phyloP scores from a whole-genome alignment of 2,888 invertebrate species.

The Orthosia gracilis region DNA sequence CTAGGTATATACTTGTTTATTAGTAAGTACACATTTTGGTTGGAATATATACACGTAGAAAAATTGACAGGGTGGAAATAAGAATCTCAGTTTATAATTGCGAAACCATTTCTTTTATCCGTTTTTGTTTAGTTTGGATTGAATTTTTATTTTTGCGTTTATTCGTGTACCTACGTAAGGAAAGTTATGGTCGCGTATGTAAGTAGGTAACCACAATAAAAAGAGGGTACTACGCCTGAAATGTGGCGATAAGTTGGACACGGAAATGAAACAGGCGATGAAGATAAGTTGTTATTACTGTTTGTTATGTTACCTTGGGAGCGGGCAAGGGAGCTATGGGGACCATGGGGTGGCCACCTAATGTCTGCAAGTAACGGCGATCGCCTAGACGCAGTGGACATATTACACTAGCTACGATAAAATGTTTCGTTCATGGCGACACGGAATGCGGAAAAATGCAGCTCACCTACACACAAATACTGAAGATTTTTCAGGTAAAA shows the following conservation, averaged over 20 bases:
- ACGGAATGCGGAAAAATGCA: conserved; percentile 42
- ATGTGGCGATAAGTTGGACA: conserved; percentile 79
- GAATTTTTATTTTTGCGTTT: not conserved
- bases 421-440: conserved; percentile 43
- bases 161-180: conserved; percentile 5
- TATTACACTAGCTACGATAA: conserved; percentile 51
- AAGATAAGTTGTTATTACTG: conserved; percentile 85
- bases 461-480: conserved; percentile 14
- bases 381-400: conserved; percentile 46
- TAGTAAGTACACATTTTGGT: not conserved
- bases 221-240: conserved; percentile 73
- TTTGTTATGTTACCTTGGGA: conserved; percentile 75
- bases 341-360: conserved; percentile 53
- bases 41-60: not conserved
- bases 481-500: conserved; percentile 16
- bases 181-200: conserved; percentile 59
- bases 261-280: conserved; percentile 82
- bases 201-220: conserved; percentile 40
- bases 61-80: not conserved
- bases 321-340: conserved; percentile 55
- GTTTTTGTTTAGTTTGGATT: not conserved
- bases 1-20: not conserved
- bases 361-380: conserved; percentile 60
- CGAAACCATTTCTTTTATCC: not conserved
- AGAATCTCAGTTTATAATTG: not conserved